Base-by-base conservation (phyloP, 2,888 invertebrate species). In the Muscina levida region DNA sequence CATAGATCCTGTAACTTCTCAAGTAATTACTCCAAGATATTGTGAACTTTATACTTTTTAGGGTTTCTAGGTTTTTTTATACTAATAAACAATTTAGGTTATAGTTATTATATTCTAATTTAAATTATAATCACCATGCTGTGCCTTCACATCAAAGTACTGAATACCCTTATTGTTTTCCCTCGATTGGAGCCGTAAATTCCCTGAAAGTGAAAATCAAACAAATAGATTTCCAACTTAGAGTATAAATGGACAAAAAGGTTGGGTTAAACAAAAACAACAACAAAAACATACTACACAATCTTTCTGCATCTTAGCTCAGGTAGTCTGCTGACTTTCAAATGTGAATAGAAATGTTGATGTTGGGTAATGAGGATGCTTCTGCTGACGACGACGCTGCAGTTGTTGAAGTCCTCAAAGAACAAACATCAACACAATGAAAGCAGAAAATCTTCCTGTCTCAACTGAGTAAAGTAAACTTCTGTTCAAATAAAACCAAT, bases 351-450 rank as follows among this genome's bases (percentile, higher is more conserved):
- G 19, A 19, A 19, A 24, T 6, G 53, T 11, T 53, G 53, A 53
- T 53, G 3, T 31, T 31, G 31, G 8, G 31, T 5, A 31, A 31
- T 31, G 31, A 8, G 31, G 24, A 53, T 24, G 53, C 3, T 48
- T 17, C 3, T 48, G 48, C 15, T 4, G 44, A 13, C 17, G 48
- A 31, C 15, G 15, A 17, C 24, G 22, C 53, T 13, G 24, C 1
- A 24, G 44, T 2, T 26, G 56, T 46, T 37, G 66, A 31, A 24
- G 44, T 2, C 19, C 46, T 46, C 31, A 48, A 31, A 51, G 31
- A 51, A 67, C 66, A 67, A 37, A 48, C n/a, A 67, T 51, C 26
- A 57, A 57, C 57, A 57, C 57, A 57, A 57, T n/a, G 57, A 31
- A 66, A 66, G 46, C 13, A 37, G 11, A 51, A 51, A 17, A 51